These are phyloP conservation scores for Oreochromis aureus DNA, from an alignment of 2,113 vertebrate species.

Conservation along the genomic window DNA sequence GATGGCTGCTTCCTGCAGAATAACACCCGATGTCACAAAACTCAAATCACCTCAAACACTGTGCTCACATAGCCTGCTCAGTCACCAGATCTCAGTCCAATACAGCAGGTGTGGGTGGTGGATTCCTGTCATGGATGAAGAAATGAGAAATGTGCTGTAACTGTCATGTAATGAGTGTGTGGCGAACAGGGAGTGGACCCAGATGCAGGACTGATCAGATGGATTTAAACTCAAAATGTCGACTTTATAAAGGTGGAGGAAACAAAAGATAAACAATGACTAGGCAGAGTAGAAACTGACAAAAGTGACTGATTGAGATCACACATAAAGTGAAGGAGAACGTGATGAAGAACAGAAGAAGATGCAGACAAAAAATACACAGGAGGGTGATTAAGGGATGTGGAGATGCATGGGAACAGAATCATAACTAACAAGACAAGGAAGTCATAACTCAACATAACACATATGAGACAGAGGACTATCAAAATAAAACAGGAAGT, in stretches of 20 bases:
- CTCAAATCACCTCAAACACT: not conserved
- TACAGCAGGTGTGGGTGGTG: not conserved
- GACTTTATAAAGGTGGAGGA: not conserved
- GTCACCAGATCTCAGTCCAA: not conserved
- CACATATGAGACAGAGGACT: not conserved
- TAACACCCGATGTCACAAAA: not conserved
- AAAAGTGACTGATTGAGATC: not conserved
- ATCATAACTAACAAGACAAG: not conserved
- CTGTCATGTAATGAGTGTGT: not conserved
- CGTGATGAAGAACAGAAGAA: not conserved
- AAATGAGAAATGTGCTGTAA: not conserved
- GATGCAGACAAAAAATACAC: not conserved
- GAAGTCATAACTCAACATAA: not conserved
- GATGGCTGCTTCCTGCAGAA: too few relatives aligned
- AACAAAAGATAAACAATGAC: not conserved
- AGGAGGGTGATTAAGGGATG: not conserved
- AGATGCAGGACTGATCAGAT: not conserved
- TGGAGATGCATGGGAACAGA: not conserved
- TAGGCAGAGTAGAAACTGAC: not conserved
- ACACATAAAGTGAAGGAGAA: not conserved
- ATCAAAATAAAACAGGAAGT: not conserved
- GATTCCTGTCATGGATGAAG: not conserved
- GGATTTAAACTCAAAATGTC: not conserved
- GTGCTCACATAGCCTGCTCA: not conserved
- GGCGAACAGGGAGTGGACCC: not conserved